Evolutionary conservation across 2,113 vertebrate genomes (phyloP).

Genomic region (Synodontis membranacea): DNA sequence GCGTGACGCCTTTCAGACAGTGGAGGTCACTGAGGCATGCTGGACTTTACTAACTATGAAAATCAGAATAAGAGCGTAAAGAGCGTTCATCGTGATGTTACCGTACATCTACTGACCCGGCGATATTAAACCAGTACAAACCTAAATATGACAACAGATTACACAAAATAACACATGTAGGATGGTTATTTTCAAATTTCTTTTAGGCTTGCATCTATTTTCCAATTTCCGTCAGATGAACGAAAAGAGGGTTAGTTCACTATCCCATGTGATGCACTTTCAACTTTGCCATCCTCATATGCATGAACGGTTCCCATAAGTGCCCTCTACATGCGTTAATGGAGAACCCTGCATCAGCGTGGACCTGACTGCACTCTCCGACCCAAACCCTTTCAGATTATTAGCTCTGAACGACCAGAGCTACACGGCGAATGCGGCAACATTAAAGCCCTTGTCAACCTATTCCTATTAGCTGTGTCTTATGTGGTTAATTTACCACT

Average conservation of each 20-base stretch:
- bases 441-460: neutral
- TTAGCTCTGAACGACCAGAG: neutral
- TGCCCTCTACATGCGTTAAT: slow-evolving; percentile 15
- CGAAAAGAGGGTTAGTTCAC: neutral
- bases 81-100: slow-evolving; percentile 1
- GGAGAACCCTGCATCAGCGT: neutral
- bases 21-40: slow-evolving; percentile 61
- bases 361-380: neutral
- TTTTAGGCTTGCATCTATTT: too few relatives aligned
- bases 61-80: slow-evolving; percentile 45
- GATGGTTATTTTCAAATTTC: neutral
- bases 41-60: slow-evolving; percentile 52
- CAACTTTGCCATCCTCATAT: neutral
- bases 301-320: neutral
- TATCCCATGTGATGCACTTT: neutral
- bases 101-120: neutral
- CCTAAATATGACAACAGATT: neutral
- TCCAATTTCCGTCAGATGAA: neutral
- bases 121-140: neutral
- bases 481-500: slow-evolving; percentile 1
- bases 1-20: slow-evolving; percentile 63
- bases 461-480: neutral
- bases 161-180: neutral
- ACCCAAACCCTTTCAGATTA: slow-evolving; percentile 5
- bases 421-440: neutral